A percentile compares a stretch with the other conserved stretches of the same genome.
Conservation (phyloP, 2,888 invertebrate genomes). For the Hyalella azteca region DNA sequence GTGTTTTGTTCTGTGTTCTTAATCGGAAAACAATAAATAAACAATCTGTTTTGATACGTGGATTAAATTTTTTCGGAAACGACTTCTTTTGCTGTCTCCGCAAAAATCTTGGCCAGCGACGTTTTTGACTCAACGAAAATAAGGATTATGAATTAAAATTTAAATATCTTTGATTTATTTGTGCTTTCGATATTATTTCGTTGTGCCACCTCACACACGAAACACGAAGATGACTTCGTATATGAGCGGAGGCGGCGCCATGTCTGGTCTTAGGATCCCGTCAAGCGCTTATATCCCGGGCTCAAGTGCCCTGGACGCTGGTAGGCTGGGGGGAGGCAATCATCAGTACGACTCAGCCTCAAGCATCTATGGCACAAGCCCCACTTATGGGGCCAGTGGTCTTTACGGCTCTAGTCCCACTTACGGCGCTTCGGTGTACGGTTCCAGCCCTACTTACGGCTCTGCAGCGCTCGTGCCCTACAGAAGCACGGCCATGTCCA, state of each 20-base stretch:
- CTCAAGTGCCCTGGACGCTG: conserved; percentile 13
- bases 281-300: conserved; percentile 6
- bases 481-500: neutral
- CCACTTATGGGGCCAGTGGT: conserved; percentile 17
- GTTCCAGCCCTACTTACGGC: neutral
- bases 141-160: no score
- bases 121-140: no score
- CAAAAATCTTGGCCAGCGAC: no score
- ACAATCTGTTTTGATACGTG: no score
- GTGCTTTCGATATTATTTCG: no score
- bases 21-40: no score
- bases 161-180: no score
- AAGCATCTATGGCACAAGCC: conserved; percentile 35
- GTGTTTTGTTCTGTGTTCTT: no score
- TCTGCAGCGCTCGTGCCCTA: neutral
- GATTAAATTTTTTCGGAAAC: no score
- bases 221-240: conserved; percentile 17
- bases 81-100: no score
- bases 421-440: conserved; percentile 9
- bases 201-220: no score
- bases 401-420: conserved; percentile 18
- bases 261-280: neutral
- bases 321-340: conserved; percentile 8
- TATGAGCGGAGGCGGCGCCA: neutral
- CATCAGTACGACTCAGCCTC: conserved; percentile 1